Base-by-base conservation (phyloP, 2,113 vertebrate genomes). In the Bufo bufo region DNA sequence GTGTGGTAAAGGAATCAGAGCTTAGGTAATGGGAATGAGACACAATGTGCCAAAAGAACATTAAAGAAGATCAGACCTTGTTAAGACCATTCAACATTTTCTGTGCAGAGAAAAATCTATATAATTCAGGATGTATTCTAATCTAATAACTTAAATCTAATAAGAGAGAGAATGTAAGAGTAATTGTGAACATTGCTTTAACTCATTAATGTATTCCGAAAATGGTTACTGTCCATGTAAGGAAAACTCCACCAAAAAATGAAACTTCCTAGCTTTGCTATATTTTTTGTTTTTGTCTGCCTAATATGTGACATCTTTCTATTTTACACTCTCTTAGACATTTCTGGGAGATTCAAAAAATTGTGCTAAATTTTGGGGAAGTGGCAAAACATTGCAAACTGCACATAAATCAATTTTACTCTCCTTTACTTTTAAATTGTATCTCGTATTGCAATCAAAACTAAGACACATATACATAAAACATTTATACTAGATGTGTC, bases 121-220 rank as follows among this genome's bases (percentile, higher is more conserved):
- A 75, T 7, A 50, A 75, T 13, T 19, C 72, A 75, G 72, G 72
- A 75, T 20, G 47, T 20, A 75, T 20, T 75, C 72, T 75, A 75
- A 49, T 75, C 8, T 49, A 75, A 75, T 75, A 50, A 74, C 45
- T 47, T 6, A 74, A 75, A 75, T 75, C 72, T 75, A 49, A 75
- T 74, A 74, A 74, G 47, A 20, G 50, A 45, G 7, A 19, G 16
- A 7, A 74, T 23, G 33, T 74, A 9, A 16, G 16, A 74, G 43
- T 74, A 74, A 74, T 47, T 74, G 4, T 17, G 45, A 75, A 75
- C 72, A 75, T 49, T 72, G 14, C 6, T 72, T 72, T 72, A 45
- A 72, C 69, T 75, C 72, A 19, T 20, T 10, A 20, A 75, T 49
- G 17, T 75, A 49, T 47, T 17, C 6, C 56, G 52, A 0, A 23